A percentile compares a stretch with the other conserved stretches of the same genome.
Conservation (phyloP, 2,888 invertebrate species). For the Sclerodermus sp. region DNA sequence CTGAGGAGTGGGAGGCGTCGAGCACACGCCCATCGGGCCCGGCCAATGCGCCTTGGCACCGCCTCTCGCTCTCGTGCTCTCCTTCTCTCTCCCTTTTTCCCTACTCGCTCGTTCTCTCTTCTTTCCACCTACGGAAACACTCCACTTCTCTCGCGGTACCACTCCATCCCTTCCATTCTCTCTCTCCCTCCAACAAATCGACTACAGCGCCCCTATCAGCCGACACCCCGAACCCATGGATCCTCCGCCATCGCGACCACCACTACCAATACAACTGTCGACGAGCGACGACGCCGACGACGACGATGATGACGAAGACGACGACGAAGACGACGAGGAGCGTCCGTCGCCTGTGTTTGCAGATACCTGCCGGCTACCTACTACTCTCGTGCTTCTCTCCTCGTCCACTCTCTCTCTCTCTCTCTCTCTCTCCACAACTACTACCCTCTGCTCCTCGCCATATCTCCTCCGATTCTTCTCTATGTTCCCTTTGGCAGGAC, state of each 20-base stretch:
- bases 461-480: too few relatives aligned
- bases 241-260: slow-evolving; percentile 57
- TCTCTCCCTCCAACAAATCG: too few relatives aligned
- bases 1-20: slow-evolving; percentile 64
- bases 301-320: slow-evolving; percentile 9
- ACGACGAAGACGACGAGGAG: slow-evolving; percentile 2
- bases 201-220: slow-evolving; percentile 47
- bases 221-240: slow-evolving; percentile 26
- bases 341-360: too few relatives aligned
- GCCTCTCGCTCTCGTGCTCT: slow-evolving; percentile 34
- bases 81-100: slow-evolving; percentile 7
- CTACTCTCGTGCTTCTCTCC: neutral
- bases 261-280: slow-evolving; percentile 34
- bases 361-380: neutral
- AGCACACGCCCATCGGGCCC: slow-evolving; percentile 45
- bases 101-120: neutral
- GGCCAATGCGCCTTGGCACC: slow-evolving; percentile 46
- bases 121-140: too few relatives aligned
- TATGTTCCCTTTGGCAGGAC: too few relatives aligned
- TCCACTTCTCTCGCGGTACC: too few relatives aligned
- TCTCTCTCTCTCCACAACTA: neutral
- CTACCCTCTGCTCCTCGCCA: too few relatives aligned
- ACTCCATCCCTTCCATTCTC: too few relatives aligned
- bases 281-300: slow-evolving; percentile 25
- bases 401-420: slow-evolving; percentile 3